These are phyloP conservation scores for Nasonovia ribisnigri DNA, from an alignment of 2,888 invertebrate genomes.

Conservation along the genomic window DNA sequence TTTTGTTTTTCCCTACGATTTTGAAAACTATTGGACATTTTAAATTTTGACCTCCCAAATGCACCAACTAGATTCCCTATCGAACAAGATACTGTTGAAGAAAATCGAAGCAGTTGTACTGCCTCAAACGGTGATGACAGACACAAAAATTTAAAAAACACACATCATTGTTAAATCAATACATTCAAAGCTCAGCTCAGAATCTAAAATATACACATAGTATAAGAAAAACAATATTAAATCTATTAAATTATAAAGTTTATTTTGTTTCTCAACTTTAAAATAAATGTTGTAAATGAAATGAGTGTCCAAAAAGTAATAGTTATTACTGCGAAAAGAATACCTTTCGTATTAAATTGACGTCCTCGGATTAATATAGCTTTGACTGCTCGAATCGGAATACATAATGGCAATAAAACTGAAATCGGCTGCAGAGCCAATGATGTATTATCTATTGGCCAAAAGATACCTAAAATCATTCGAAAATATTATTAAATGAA, in stretches of 20 bases:
- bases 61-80: too few species aligned
- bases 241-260: background rate
- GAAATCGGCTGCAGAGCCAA: background rate
- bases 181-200: too few species aligned
- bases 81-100: too few species aligned
- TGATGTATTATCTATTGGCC: background rate
- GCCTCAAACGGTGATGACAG: too few species aligned
- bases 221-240: background rate
- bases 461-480: constrained; percentile 38
- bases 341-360: background rate
- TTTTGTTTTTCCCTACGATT: too few species aligned
- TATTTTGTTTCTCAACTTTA: constrained; percentile 20
- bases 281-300: constrained; percentile 1
- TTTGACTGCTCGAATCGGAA: background rate
- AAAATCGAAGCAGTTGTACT: too few species aligned
- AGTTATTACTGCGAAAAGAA: background rate
- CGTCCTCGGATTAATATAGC: constrained; percentile 23
- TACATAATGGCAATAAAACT: background rate
- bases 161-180: too few species aligned
- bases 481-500: constrained; percentile 34
- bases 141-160: too few species aligned
- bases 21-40: too few species aligned
- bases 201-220: too few species aligned
- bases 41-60: too few species aligned
- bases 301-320: constrained; percentile 23